Conservation (phyloP, 2,888 invertebrate genomes). For the Oasisia sp. region DNA sequence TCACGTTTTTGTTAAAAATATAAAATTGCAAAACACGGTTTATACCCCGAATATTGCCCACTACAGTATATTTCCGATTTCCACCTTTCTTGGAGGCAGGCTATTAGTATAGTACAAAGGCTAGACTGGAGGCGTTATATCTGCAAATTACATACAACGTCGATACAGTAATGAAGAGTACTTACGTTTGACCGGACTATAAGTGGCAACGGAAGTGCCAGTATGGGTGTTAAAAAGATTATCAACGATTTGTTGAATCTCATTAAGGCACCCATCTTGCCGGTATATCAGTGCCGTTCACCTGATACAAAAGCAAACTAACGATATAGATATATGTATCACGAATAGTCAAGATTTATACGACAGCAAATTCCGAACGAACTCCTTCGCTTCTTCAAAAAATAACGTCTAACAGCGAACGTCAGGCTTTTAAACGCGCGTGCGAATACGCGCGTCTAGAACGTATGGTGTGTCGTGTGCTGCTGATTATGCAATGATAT, state of each 20-base stretch:
- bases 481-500: too few species aligned
- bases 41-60: too few species aligned
- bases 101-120: too few species aligned
- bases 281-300: neutral
- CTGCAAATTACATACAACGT: neutral
- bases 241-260: neutral
- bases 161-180: neutral
- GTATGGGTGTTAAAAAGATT: neutral
- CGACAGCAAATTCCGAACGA: neutral
- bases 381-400: neutral
- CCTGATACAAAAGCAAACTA: neutral
- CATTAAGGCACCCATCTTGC: constrained; percentile 3
- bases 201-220: neutral
- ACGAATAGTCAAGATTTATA: neutral
- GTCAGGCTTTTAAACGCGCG: neutral
- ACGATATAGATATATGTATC: neutral
- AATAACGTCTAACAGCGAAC: neutral
- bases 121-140: too few species aligned
- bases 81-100: too few species aligned
- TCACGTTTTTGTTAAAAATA: too few species aligned
- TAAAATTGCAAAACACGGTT: too few species aligned
- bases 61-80: too few species aligned
- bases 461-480: neutral
- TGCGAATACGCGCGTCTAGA: neutral
- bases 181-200: neutral